A percentile compares a stretch with the other conserved stretches of the same genome.
Evolutionary conservation across 2,888 invertebrate species (phyloP).

Genomic region (Hofmannophila pseudospretella): DNA sequence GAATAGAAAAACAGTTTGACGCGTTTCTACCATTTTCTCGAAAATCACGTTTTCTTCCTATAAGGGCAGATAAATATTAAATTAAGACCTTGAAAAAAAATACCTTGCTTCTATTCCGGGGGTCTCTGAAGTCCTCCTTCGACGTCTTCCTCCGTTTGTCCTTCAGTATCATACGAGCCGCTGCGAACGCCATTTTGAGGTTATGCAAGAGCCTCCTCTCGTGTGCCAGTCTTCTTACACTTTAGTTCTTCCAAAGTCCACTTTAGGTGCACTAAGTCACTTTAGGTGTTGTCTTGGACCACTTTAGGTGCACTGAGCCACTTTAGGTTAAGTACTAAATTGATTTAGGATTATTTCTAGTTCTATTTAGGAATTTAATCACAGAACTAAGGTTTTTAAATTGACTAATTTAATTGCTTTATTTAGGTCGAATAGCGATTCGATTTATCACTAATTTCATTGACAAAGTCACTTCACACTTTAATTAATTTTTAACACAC

Average conservation of each 20-base stretch:
- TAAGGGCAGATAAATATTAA: too few species aligned
- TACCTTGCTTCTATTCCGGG: slow-evolving; percentile 91
- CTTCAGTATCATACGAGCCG: slow-evolving; percentile 90
- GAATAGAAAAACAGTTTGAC: too few species aligned
- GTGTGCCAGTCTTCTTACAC: slow-evolving; percentile 19
- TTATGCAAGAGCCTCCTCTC: slow-evolving; percentile 16
- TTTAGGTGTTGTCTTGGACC: slow-evolving; percentile 3
- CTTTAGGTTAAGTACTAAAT: background rate
- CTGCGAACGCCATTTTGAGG: slow-evolving; percentile 87
- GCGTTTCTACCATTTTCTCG: too few species aligned
- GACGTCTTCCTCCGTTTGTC: slow-evolving; percentile 89
- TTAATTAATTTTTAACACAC: slow-evolving; percentile 21
- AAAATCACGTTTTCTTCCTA: too few species aligned
- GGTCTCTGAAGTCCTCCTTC: slow-evolving; percentile 85
- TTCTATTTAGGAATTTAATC: slow-evolving; percentile 7
- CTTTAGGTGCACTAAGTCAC: slow-evolving; percentile 5
- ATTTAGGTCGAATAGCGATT: slow-evolving; percentile 10
- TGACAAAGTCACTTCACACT: slow-evolving; percentile 22
- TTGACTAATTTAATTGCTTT: slow-evolving; percentile 49
- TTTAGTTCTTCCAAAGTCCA: background rate
- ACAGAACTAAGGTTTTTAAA: slow-evolving; percentile 19
- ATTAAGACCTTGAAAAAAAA: slow-evolving; percentile 7
- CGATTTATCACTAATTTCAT: slow-evolving; percentile 13
- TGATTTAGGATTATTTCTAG: too few species aligned
- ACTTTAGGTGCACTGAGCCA: slow-evolving; percentile 10